These are phyloP conservation scores for Pemphredon lugubris DNA, from an alignment of 2,888 invertebrate species.

Conservation along the genomic window DNA sequence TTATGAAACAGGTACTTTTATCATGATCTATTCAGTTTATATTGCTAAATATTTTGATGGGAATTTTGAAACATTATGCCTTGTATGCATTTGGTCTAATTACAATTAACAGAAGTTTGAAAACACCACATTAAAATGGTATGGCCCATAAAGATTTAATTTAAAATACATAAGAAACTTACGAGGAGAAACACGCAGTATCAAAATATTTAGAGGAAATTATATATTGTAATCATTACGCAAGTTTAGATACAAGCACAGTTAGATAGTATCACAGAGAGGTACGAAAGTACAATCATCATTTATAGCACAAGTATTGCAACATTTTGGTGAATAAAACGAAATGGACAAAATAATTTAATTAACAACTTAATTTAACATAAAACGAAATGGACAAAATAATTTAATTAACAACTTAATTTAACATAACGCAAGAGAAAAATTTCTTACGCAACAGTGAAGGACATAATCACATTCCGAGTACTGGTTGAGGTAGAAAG, in stretches of 20 bases:
- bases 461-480: slow-evolving; percentile 16
- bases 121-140: too few species aligned
- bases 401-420: background rate
- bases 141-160: too few species aligned
- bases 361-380: too few species aligned
- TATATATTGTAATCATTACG: background rate
- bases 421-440: background rate
- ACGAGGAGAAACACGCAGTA: background rate
- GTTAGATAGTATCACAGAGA: background rate
- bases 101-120: too few species aligned
- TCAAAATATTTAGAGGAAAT: background rate
- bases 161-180: too few species aligned
- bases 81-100: too few species aligned
- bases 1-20: too few species aligned
- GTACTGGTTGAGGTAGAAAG: slow-evolving; percentile 11
- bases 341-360: too few species aligned
- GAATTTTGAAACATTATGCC: too few species aligned
- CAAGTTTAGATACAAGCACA: slow-evolving; percentile 1
- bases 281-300: slow-evolving; percentile 20
- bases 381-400: too few species aligned
- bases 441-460: slow-evolving; percentile 5
- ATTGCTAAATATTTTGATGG: too few species aligned
- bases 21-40: too few species aligned
- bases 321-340: slow-evolving; percentile 2
- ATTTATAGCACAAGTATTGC: slow-evolving; percentile 17